Conservation (phyloP, 2,888 invertebrate genomes). For the Ethmia dodecea region DNA sequence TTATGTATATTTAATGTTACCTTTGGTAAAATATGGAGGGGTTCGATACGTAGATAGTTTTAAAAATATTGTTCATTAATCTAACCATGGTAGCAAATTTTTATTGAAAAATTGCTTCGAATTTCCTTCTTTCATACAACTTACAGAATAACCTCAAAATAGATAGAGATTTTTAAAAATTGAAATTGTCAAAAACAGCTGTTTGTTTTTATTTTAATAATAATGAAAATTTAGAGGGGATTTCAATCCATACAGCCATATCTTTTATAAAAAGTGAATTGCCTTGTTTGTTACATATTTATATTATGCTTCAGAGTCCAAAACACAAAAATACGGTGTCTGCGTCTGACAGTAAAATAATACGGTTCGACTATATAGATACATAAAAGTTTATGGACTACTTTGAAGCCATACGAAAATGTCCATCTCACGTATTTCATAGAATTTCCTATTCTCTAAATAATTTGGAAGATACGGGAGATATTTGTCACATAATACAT, state of each 20-base stretch:
- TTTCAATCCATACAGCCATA: not conserved
- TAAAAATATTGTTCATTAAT: slow-evolving; percentile 6
- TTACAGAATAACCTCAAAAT: not conserved
- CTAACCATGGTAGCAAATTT: slow-evolving; percentile 7
- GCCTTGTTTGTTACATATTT: too few relatives aligned
- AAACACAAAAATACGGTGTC: too few relatives aligned
- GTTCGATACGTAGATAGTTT: slow-evolving; percentile 5
- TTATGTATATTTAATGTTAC: slow-evolving; percentile 9
- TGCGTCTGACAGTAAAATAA: too few relatives aligned
- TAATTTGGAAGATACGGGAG: too few relatives aligned
- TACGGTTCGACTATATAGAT: too few relatives aligned
- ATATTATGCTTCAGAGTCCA: too few relatives aligned
- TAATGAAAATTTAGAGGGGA: not conserved
- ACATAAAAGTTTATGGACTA: too few relatives aligned
- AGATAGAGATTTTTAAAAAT: not conserved
- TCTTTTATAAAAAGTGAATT: too few relatives aligned
- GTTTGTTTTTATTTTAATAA: not conserved
- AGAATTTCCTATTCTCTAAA: too few relatives aligned
- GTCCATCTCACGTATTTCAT: too few relatives aligned
- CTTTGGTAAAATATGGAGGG: slow-evolving; percentile 16
- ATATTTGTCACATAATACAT: too few relatives aligned
- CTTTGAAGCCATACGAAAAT: too few relatives aligned
- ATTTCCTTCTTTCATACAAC: not conserved
- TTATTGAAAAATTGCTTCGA: not conserved
- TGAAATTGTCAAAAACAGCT: slow-evolving; percentile 11